phyloP scores from a whole-genome alignment of 2,113 vertebrate genomes.

The Martes martes region DNA sequence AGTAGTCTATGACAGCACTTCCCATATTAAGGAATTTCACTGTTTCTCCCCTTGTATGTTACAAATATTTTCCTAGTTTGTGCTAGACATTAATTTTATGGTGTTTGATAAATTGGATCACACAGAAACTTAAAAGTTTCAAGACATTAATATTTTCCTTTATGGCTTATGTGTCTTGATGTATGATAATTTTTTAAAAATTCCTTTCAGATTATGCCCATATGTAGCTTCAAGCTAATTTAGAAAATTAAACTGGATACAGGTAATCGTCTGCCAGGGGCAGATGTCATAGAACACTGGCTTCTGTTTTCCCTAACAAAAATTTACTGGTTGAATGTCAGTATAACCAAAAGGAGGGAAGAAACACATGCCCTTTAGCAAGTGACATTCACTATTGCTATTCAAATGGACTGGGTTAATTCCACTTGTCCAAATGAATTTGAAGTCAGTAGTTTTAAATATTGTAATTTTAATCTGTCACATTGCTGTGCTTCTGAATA shows the following conservation, averaged over 20 bases:
- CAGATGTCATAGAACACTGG: not conserved
- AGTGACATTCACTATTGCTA: not conserved
- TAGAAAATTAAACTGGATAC: slow-evolving; percentile 31
- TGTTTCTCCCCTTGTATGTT: not conserved
- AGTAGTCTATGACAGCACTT: not conserved
- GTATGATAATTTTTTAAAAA: not conserved
- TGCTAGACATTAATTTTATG: not conserved
- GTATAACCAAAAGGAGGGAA: not conserved
- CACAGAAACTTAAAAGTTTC: not conserved
- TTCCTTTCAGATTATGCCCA: not conserved
- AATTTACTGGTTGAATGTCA: not conserved
- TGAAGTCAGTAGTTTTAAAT: not conserved
- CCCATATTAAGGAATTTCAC: not conserved
- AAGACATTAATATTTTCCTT: not conserved
- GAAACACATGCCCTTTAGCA: not conserved
- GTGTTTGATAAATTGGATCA: not conserved
- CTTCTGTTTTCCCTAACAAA: not conserved
- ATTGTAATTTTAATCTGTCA: not conserved
- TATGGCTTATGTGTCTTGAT: not conserved
- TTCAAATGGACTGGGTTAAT: not conserved
- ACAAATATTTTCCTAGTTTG: not conserved
- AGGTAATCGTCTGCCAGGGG: not conserved
- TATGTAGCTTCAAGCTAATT: slow-evolving; percentile 7
- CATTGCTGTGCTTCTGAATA: not conserved
- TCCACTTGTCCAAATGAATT: not conserved